phyloP scores from a whole-genome alignment of 2,113 vertebrate species.

The Anguilla japonica region DNA sequence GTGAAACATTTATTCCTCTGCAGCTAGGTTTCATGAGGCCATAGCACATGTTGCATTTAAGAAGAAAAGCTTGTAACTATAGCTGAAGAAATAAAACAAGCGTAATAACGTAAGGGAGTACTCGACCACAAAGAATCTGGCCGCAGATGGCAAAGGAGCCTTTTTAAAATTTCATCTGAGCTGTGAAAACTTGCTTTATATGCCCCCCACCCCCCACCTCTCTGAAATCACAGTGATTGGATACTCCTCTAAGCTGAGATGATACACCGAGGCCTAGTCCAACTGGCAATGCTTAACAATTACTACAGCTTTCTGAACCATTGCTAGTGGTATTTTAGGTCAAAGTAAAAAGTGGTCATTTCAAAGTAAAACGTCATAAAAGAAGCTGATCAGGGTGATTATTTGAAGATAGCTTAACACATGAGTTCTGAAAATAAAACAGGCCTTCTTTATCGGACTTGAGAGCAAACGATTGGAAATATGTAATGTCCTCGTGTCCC shows the following conservation, averaged over 20 bases:
- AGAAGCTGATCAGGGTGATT: not conserved
- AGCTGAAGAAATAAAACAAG: not conserved
- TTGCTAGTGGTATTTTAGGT: not conserved
- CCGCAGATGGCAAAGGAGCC: not conserved
- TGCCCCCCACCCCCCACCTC: not conserved
- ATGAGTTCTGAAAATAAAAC: not conserved
- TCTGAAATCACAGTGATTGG: not conserved
- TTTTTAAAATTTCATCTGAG: not conserved
- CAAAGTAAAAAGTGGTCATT: not conserved
- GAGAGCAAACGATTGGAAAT: not conserved
- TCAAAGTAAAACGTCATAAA: not conserved
- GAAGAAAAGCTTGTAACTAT: not conserved
- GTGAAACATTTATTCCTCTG: not conserved
- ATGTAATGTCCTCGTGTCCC: not conserved
- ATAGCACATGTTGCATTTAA: not conserved
- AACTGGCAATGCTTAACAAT: not conserved
- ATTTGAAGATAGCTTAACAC: not conserved
- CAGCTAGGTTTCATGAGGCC: not conserved
- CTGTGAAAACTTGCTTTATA: not conserved
- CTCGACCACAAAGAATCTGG: not conserved
- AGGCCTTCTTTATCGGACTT: not conserved
- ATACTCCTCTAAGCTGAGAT: not conserved
- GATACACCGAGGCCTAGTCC: not conserved
- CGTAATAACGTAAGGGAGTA: not conserved
- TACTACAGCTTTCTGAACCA: not conserved